phyloP scores from a whole-genome alignment of 2,797 vertebrate genomes.

The Pteronotus mesoamericanus region DNA sequence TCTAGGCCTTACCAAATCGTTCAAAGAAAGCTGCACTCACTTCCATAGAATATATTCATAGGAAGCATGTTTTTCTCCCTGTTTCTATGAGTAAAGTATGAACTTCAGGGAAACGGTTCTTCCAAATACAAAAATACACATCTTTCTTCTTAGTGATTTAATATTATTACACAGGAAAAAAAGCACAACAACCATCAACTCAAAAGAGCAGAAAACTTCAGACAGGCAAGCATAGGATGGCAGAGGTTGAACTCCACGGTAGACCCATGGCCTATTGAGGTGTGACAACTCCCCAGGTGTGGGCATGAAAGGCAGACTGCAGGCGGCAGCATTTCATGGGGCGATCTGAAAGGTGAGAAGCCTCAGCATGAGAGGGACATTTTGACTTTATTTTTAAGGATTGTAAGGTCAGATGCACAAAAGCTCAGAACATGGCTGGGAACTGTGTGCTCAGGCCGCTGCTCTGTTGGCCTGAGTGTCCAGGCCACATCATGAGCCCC shows the following conservation, averaged over 20 bases:
- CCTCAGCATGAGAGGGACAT: background rate
- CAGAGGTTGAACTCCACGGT: background rate
- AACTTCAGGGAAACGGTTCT: background rate
- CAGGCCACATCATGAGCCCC: background rate
- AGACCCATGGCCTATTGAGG: background rate
- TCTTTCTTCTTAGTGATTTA: background rate
- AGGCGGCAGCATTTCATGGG: background rate
- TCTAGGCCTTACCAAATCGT: accelerated
- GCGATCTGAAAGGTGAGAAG: background rate
- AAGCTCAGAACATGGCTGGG: background rate
- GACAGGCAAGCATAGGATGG: background rate
- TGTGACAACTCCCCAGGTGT: background rate
- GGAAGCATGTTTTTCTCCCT: background rate
- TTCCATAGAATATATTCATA: background rate
- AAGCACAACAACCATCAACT: no score
- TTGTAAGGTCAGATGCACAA: background rate
- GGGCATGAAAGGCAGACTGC: background rate
- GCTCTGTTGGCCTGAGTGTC: background rate
- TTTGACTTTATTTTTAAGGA: background rate
- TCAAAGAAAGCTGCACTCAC: background rate
- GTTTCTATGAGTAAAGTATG: background rate
- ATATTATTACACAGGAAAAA: background rate
- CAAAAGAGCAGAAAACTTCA: background rate
- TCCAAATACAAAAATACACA: constrained; percentile 48
- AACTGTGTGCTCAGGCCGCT: background rate